Conservation (phyloP, 2,888 invertebrate species). For the Rhabditoides inermis region DNA sequence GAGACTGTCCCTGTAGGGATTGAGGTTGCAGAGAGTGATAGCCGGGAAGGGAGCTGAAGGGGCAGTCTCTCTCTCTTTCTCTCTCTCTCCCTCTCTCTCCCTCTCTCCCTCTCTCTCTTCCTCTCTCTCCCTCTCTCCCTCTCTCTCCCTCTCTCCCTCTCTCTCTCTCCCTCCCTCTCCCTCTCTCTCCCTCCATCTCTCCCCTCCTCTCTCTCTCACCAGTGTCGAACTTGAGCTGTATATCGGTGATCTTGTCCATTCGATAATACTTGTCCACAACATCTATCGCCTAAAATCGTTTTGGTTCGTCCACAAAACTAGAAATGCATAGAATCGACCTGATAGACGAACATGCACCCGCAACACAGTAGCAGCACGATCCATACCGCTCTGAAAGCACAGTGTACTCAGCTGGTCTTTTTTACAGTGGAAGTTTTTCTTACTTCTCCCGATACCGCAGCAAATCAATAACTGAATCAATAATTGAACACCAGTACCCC, state of each 20-base stretch:
- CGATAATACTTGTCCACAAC: conserved; percentile 40
- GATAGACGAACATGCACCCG: conserved; percentile 34
- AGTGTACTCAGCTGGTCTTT: neutral
- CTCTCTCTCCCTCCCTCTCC: no score
- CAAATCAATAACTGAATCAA: neutral
- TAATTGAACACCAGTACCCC: neutral
- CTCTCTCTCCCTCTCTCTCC: no score
- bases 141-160: no score
- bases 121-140: no score
- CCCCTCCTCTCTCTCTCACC: no score
- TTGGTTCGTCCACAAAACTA: no score
- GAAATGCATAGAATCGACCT: no score
- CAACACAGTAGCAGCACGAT: conserved; percentile 32
- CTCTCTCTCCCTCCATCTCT: no score
- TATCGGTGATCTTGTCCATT: conserved; percentile 48
- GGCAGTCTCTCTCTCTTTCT: no score
- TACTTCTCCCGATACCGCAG: neutral
- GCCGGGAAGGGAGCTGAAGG: conserved; percentile 46
- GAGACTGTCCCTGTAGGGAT: conserved; percentile 44
- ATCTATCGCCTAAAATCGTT: no score
- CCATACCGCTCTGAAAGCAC: conserved; percentile 29
- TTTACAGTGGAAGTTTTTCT: neutral
- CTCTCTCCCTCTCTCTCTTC: no score
- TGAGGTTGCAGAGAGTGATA: conserved; percentile 46
- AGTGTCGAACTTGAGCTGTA: conserved; percentile 45